Percentiles rank a stretch among this genome's conserved stretches.
phyloP scores from a whole-genome alignment of 2,888 invertebrate species.

The Tetropium fuscum region DNA sequence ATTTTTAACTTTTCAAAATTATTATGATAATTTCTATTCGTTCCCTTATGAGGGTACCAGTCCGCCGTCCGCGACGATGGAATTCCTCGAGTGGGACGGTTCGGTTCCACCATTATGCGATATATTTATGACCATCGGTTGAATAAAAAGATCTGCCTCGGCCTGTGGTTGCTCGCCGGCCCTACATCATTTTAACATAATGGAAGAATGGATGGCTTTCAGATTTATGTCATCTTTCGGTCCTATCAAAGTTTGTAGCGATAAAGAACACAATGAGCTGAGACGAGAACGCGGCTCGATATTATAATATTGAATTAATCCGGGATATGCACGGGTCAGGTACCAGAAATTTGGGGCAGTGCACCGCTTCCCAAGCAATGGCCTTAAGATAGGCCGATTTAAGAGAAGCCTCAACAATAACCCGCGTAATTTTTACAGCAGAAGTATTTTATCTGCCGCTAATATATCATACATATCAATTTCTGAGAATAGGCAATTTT shows the following conservation, averaged over 20 bases:
- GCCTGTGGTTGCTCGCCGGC: conserved; percentile 50
- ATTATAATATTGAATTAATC: conserved; percentile 54
- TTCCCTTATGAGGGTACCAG: conserved; percentile 19
- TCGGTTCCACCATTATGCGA: conserved; percentile 53
- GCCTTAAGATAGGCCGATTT: too few species aligned
- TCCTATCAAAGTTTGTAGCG: conserved; percentile 61
- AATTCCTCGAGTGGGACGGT: conserved; percentile 45
- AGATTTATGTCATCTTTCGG: conserved; percentile 65
- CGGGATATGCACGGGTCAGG: conserved; percentile 36
- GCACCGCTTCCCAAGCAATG: background rate
- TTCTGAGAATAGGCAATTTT: too few species aligned
- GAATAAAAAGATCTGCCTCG: conserved; percentile 55
- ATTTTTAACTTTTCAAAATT: conserved; percentile 33
- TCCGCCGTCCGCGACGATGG: conserved; percentile 37
- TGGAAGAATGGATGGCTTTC: conserved; percentile 65
- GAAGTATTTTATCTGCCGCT: too few species aligned
- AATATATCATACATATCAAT: too few species aligned
- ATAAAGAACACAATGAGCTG: conserved; percentile 57
- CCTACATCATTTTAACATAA: conserved; percentile 65
- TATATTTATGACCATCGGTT: conserved; percentile 56
- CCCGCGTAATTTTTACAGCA: too few species aligned
- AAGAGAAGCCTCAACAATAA: too few species aligned
- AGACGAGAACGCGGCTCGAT: conserved; percentile 46
- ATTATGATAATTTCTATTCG: conserved; percentile 32
- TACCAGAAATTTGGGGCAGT: conserved; percentile 26